Percentiles rank a stretch among this genome's conserved stretches.
These are phyloP conservation scores for Calidris pygmaea DNA, from an alignment of 2,113 vertebrate species.

Conservation along the genomic window DNA sequence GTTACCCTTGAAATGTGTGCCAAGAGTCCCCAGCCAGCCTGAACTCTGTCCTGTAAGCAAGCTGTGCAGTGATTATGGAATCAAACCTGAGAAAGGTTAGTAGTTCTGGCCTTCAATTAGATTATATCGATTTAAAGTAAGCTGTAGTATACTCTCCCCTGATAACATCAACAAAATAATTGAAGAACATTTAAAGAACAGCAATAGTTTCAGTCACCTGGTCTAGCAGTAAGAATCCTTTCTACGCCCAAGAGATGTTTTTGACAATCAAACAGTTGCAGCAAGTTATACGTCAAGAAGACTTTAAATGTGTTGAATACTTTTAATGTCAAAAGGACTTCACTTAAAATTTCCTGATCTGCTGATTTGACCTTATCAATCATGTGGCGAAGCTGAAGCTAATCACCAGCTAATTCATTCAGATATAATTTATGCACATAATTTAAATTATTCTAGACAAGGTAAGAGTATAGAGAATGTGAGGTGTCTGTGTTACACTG, in stretches of 20 bases:
- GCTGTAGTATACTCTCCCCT: background rate
- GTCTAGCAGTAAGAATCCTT: background rate
- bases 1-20: background rate
- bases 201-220: background rate
- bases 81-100: background rate
- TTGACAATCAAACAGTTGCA: background rate
- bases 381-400: background rate
- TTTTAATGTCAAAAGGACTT: background rate
- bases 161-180: background rate
- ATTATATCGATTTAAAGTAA: background rate
- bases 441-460: background rate
- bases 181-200: background rate
- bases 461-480: background rate
- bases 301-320: background rate
- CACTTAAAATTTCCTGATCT: background rate
- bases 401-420: background rate
- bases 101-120: background rate
- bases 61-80: background rate
- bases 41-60: background rate
- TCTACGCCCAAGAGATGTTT: background rate
- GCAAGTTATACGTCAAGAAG: background rate
- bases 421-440: slow-evolving; percentile 2
- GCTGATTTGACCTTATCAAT: background rate
- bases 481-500: background rate
- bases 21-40: background rate